Base-by-base conservation (phyloP, 1,140 invertebrate species). In the Melitaea cinxia region DNA sequence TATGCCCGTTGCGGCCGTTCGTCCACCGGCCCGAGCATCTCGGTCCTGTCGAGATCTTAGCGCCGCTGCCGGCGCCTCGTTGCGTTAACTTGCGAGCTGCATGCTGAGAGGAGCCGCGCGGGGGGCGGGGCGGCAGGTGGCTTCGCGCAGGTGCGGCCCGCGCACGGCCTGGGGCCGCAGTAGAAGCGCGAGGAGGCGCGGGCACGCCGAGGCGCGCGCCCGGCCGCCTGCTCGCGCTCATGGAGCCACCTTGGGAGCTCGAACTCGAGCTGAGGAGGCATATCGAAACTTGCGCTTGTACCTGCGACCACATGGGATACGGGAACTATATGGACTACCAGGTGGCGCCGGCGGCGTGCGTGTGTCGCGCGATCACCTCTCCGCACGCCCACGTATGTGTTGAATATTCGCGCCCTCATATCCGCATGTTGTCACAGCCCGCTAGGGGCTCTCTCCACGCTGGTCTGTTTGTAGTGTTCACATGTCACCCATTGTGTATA, bases 301-400 rank as follows among this genome's bases (percentile, higher is more conserved):
- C 95, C 73, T 97, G 96, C 92, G 95, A 96, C 92, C 96, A 97
- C 92, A 96, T 97, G 95, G 96, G 96, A 83, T 97, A 96, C 89
- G 96, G 96, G 70, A 96, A 96, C 92, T 96, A 95, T 85, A 95
- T 96, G 94, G 95, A 96, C 92, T 97, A 96, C 92, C 95, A 96
- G 94, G 95, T 96, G 88, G 91, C 84, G 67, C 82, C 85, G 65
- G 83, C 84, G 63, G 83, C 86, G 73, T 90, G 88, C 73, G 70
- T 89, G 58, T 91, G 88, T 80, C 85, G 86, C 76, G 88, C 88
- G 70, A 82, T 91, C 83, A 88, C 85, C 70, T 89, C 86, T 68
- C 88, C 88, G 77, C 88, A 91, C 83, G 88, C 86, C 82, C 88
- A 91, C 85, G 88, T 91, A 89, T 73, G 88, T 90, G 73, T 74